These are phyloP conservation scores for Psilopsiagon aurifrons DNA, from an alignment of 2,113 vertebrate species.

Conservation along the genomic window DNA sequence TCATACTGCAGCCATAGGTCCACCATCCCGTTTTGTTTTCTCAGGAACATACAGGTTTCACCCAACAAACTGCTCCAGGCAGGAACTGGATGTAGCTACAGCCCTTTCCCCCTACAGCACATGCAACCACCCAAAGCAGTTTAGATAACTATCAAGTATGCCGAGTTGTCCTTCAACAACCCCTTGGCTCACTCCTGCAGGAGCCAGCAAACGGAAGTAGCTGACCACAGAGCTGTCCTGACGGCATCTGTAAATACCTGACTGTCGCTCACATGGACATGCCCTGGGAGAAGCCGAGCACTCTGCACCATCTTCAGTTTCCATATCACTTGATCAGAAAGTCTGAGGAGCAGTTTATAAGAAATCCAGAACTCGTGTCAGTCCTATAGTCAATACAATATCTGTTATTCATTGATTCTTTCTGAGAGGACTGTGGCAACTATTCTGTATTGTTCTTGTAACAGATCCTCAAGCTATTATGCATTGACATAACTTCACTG, in stretches of 20 bases:
- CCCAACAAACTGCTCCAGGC: neutral
- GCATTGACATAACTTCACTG: neutral
- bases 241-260: accelerated
- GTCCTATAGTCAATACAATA: neutral
- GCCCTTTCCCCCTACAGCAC: neutral
- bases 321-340: accelerated
- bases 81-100: neutral
- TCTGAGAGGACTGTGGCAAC: neutral
- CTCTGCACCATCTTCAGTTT: neutral
- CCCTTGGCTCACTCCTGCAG: accelerated
- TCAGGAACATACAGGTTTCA: neutral
- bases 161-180: neutral
- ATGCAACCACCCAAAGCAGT: neutral
- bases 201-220: neutral
- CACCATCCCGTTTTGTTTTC: neutral
- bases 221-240: neutral
- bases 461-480: neutral
- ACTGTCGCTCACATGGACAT: accelerated
- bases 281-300: accelerated
- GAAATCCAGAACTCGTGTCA: neutral
- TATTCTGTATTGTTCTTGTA: neutral
- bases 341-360: neutral
- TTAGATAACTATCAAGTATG: neutral
- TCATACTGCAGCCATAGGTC: neutral
- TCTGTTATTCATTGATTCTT: neutral